phyloP scores from a whole-genome alignment of 2,888 invertebrate genomes.

The Drosophila acutilabella region DNA sequence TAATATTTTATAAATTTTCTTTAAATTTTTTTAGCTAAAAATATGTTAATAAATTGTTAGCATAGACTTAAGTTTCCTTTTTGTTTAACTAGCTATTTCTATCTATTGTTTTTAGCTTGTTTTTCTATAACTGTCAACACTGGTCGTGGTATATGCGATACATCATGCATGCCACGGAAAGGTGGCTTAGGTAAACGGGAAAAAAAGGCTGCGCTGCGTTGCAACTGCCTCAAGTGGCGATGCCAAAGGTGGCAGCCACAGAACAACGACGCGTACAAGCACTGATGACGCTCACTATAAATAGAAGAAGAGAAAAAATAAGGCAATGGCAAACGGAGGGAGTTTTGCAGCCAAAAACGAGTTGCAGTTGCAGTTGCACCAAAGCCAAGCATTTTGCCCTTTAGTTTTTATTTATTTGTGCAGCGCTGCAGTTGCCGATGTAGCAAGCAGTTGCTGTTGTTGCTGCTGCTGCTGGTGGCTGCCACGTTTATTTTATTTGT shows the following conservation, averaged over 20 bases:
- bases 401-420: slow-evolving; percentile 75
- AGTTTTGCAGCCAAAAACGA: slow-evolving; percentile 40
- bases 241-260: slow-evolving; percentile 70
- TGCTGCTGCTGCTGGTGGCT: slow-evolving; percentile 6
- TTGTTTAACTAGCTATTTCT: background rate
- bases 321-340: slow-evolving; percentile 30
- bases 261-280: slow-evolving; percentile 15
- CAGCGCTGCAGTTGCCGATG: slow-evolving; percentile 39
- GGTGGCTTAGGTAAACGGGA: slow-evolving; percentile 57
- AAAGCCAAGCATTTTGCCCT: slow-evolving; percentile 65
- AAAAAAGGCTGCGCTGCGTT: slow-evolving; percentile 7
- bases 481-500: slow-evolving; percentile 79
- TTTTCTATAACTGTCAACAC: background rate
- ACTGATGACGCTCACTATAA: slow-evolving; percentile 47
- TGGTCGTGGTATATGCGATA: background rate
- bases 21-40: no score
- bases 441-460: slow-evolving; percentile 8
- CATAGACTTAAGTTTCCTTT: no score
- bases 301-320: slow-evolving; percentile 42
- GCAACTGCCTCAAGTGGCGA: slow-evolving; percentile 63
- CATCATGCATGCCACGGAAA: slow-evolving; percentile 35
- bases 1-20: no score
- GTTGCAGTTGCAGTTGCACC: slow-evolving; percentile 24
- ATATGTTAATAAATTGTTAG: no score
- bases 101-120: background rate